These are phyloP conservation scores for Clitarchus hookeri DNA, from an alignment of 2,888 invertebrate species.

Conservation along the genomic window DNA sequence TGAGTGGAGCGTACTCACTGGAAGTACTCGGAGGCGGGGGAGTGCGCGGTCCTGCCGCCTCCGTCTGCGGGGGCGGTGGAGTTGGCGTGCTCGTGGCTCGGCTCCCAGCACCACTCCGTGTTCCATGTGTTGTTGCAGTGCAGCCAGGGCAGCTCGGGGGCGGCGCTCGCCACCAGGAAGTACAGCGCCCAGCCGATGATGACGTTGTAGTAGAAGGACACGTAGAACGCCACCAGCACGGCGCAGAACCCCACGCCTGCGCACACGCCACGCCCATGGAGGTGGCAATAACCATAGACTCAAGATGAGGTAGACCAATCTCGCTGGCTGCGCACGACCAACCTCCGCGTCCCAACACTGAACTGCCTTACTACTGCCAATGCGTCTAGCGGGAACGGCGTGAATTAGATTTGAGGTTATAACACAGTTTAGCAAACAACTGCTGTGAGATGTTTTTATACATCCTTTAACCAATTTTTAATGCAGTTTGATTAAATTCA, in stretches of 20 bases:
- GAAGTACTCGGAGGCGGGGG: slow-evolving; percentile 79
- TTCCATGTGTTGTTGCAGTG: slow-evolving; percentile 84
- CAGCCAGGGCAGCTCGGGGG: slow-evolving; percentile 76
- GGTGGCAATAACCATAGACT: not conserved
- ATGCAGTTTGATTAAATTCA: too few species aligned
- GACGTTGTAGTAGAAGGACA: slow-evolving; percentile 83
- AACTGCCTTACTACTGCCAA: too few species aligned
- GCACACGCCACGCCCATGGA: not conserved
- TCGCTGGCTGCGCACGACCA: not conserved
- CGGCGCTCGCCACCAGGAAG: slow-evolving; percentile 74
- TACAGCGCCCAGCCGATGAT: slow-evolving; percentile 85
- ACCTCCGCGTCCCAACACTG: too few species aligned
- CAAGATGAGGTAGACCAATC: too few species aligned
- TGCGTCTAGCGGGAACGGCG: too few species aligned
- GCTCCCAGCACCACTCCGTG: slow-evolving; percentile 70
- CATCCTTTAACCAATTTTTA: too few species aligned
- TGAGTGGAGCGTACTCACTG: slow-evolving; percentile 63
- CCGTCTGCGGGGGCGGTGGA: slow-evolving; percentile 48
- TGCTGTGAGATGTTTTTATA: too few species aligned
- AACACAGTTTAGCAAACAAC: too few species aligned
- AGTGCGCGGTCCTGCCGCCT: slow-evolving; percentile 52
- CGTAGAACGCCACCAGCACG: slow-evolving; percentile 77
- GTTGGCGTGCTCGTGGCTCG: slow-evolving; percentile 49
- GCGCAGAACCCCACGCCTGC: slow-evolving; percentile 79
- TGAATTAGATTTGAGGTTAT: too few species aligned